Base-by-base conservation (phyloP, 2,797 vertebrate species). In the Sitta carolinensis region DNA sequence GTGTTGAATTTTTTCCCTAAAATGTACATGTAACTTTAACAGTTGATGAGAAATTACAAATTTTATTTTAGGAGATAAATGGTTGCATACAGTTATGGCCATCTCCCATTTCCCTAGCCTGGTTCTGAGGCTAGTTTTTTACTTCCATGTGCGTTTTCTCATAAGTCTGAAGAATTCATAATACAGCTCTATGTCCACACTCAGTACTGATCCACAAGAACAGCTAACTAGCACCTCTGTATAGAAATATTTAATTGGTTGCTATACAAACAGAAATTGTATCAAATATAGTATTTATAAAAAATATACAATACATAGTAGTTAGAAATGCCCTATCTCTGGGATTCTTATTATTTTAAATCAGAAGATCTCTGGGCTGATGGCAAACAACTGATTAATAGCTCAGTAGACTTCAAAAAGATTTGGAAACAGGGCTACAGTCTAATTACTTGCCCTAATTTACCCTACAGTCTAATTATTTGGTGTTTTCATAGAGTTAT, bases 31-130 rank as follows among this genome's bases (percentile, higher is more conserved):
- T 6, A 80, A 62, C 8, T 59, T 90, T 45, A 90, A 22, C 16
- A 57, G 11, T 7, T 52, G 26, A 63, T 64, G 5, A 63, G 13
- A 81, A 80, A 51, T 23, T 45, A 20, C 4, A 36, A 8, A 26
- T 51, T 80, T 70, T 59, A 18, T 57, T 48, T 57, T 52, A 23
- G 5, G 36, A 87, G 3, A 22, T 5, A 79, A 45, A 78, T 38
- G 1, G 5, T 52, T 84, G 5, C 11, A 48, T 36, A 63, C 0
- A 2, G 9, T 32, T 69, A 58, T 11, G 13, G 15, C 5, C n/a
- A 4, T 20, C 30, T 93, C 61, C 66, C 21, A 61, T 45, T 89
- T 38, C 13, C 34, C 75, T 67, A 25, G 6, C 7, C 54, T 89
- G 45, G n/a, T 36, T 67, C 84, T 70, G 47, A 75, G 50, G 69